Evolutionary conservation across 2,888 invertebrate genomes (phyloP).

Genomic region (Lochmaea capreae): DNA sequence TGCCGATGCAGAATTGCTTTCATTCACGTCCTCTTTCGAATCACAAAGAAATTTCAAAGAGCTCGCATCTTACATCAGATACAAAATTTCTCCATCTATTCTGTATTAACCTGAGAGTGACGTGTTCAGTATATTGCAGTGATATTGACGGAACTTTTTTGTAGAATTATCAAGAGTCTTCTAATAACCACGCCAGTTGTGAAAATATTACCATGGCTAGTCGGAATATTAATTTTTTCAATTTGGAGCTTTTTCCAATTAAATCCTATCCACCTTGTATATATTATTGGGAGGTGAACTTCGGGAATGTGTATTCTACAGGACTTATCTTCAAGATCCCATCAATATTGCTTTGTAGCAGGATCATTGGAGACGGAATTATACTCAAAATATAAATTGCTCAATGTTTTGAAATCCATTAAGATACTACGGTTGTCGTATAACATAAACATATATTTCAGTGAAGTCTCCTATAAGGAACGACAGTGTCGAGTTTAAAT

Average conservation of each 20-base stretch:
- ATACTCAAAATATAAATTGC: constrained; percentile 32
- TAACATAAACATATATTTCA: constrained; percentile 21
- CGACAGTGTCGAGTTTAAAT: constrained; percentile 22
- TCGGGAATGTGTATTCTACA: neutral
- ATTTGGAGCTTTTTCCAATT: too few relatives aligned
- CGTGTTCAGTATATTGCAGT: neutral
- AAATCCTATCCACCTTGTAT: too few relatives aligned
- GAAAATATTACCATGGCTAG: too few relatives aligned
- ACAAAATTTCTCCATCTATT: neutral
- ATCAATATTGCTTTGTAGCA: constrained; percentile 19
- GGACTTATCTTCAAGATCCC: neutral
- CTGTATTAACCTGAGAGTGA: neutral
- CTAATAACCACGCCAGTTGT: too few relatives aligned
- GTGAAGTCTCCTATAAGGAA: constrained; percentile 4
- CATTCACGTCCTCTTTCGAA: neutral
- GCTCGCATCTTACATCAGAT: neutral
- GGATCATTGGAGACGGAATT: constrained; percentile 8
- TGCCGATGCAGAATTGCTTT: too few relatives aligned
- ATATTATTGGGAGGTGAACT: too few relatives aligned
- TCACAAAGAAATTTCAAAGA: neutral
- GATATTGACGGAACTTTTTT: too few relatives aligned
- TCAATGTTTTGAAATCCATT: constrained; percentile 37
- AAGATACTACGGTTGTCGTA: constrained; percentile 32
- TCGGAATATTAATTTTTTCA: too few relatives aligned
- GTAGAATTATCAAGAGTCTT: too few relatives aligned